phyloP scores from a whole-genome alignment of 2,113 vertebrate genomes.

The Nerophis lumbriciformis region DNA sequence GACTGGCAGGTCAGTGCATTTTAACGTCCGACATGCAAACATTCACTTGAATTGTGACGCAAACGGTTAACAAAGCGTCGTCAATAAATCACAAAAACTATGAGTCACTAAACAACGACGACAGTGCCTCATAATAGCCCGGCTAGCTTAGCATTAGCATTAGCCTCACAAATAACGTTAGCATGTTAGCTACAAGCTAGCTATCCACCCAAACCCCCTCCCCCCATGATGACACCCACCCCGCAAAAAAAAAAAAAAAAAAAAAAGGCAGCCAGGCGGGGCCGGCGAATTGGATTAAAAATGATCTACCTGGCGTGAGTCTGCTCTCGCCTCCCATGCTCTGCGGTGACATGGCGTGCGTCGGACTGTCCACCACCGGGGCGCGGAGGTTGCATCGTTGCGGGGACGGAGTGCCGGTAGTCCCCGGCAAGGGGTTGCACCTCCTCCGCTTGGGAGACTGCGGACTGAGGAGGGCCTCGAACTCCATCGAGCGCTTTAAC shows the following conservation, averaged over 20 bases:
- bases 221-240: slow-evolving; percentile 59
- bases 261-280: neutral
- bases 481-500: slow-evolving; percentile 86
- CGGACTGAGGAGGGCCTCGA: slow-evolving; percentile 86
- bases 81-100: no score
- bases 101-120: slow-evolving; percentile 10
- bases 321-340: slow-evolving; percentile 70
- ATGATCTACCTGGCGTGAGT: slow-evolving; percentile 74
- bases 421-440: slow-evolving; percentile 81
- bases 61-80: no score
- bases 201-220: slow-evolving; percentile 68
- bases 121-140: slow-evolving; percentile 3
- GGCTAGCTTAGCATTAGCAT: slow-evolving; percentile 15
- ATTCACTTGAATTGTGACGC: no score
- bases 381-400: slow-evolving; percentile 78
- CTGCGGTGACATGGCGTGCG: slow-evolving; percentile 67
- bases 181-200: slow-evolving; percentile 30
- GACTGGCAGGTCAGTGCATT: no score
- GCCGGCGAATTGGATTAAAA: neutral
- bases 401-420: slow-evolving; percentile 74
- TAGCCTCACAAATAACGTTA: no score
- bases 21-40: no score
- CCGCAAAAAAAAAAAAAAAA: slow-evolving; percentile 38
- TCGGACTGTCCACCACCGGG: slow-evolving; percentile 67
- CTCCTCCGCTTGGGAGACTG: slow-evolving; percentile 85